Evolutionary conservation across 2,113 vertebrate genomes (phyloP), one percentile per base, ranked within the genome.

Genomic region (Sinocyclocheilus rhinocerous): DNA sequence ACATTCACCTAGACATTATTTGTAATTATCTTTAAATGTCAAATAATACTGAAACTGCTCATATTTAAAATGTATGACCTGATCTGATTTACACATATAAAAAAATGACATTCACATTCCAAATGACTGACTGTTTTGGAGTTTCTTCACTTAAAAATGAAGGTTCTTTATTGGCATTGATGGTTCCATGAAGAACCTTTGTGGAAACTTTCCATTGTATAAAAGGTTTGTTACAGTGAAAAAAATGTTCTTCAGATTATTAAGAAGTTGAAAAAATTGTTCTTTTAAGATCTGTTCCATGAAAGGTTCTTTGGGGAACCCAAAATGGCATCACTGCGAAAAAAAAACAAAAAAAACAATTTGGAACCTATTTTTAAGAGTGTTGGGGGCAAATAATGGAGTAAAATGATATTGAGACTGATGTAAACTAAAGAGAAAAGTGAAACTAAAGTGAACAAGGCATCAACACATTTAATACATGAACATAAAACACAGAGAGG

Each of bases 21-120:
- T 76, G 89, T 89, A 91, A 77, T 85, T 77, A 85, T 77, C 22
- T 55, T 26, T 81, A 80, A 86, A 72, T 70, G 69, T 76, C 61
- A 63, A n/a, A 33, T 77, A 29, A 52, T 5, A 20, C n/a, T 24
- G n/a, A 26, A 11, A 50, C 36, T 4, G 2, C 86, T 86, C 79
- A 24, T 26, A 65, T 36, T n/a, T 69, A 1, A 57, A 65, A 75
- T 20, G 18, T 55, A 69, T 36, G 16, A 20, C 26, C 42, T 39
- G 8, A 69, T 33, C 65, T 69, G 26, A 67, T 7, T 18, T 18
- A 18, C 8, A 33, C 65, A 33, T 4, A 59, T 59, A 33, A 22
- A 24, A 3, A 13, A 16, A 36, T 45, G 16, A 42, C 67, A 72
- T 80, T 61, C 22, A 50, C 36, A 50, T 45, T 45, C 45, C 9